Base-by-base conservation (phyloP, 2,888 invertebrate genomes). In the Sacculina carcini region DNA sequence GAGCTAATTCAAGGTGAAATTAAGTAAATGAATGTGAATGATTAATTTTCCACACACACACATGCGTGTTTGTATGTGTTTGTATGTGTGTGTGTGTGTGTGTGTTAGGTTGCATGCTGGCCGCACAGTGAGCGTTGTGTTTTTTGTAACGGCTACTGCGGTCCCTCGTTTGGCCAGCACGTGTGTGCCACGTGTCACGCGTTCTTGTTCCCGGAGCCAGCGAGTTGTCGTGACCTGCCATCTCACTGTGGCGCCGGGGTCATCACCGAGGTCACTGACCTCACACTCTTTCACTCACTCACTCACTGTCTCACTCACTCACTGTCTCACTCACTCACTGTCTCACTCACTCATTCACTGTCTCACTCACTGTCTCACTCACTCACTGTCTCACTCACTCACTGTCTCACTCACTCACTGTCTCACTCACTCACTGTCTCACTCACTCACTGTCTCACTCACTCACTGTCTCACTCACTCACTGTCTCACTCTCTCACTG, bases 151-250 rank as follows among this genome's bases (percentile, higher is more conserved):
- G 90, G 90, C 14, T 90, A 81, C 64, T 90, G 90, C 64, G 87
- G 87, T 0, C 82, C 84, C 1, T 83, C 79, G 65, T 89, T 82
- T 63, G 84, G 79, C 28, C 85, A 89, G 63, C 87, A 87, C 10
- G 78, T 87, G 1, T 92, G 90, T 65, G 76, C 79, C 16, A 85
- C 86, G 1, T 92, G 90, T 61, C 90, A 90, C 63, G 74, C 84
- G 40, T 90, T 90, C 66, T 67, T 90, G n/a, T 89, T 82, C 62
- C 85, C 86, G 1, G 78, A 81, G 61, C 77, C 79, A 56, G 63
- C 67, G 46, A 64, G n/a, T n/a, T n/a, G n/a, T n/a, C n/a, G n/a
- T n/a, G n/a, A n/a, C n/a, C n/a, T n/a, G n/a, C n/a, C n/a, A 66
- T 16, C 21, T 12, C 38, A 5, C 16, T 7, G 38, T 38, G 19